phyloP scores from a whole-genome alignment of 2,113 vertebrate genomes.

The Pao palembangensis region DNA sequence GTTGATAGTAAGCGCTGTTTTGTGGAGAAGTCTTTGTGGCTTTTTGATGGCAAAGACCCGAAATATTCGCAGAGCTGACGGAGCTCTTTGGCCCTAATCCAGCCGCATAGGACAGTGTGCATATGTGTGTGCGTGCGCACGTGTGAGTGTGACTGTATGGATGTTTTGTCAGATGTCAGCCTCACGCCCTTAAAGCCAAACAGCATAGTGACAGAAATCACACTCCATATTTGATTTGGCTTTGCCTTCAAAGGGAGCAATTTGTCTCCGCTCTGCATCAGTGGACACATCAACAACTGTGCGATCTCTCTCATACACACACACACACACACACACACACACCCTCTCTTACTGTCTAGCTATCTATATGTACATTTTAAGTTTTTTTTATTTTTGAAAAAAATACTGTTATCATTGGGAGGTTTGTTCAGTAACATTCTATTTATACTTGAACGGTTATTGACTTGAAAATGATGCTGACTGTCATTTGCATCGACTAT shows the following conservation, averaged over 20 bases:
- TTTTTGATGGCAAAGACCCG: constrained; percentile 43
- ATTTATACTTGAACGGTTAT: too few species aligned
- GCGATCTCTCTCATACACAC: constrained; percentile 10
- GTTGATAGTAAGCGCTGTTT: constrained; percentile 18
- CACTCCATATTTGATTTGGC: constrained; percentile 61
- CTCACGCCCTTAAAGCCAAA: constrained; percentile 50
- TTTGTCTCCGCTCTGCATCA: constrained; percentile 65
- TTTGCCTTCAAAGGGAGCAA: constrained; percentile 65
- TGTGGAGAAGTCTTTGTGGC: constrained; percentile 28
- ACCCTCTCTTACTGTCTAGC: not conserved
- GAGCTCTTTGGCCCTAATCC: constrained; percentile 49
- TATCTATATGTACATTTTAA: constrained; percentile 15
- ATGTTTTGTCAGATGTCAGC: constrained; percentile 65
- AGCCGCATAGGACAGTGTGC: constrained; percentile 6
- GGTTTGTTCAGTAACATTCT: too few species aligned
- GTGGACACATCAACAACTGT: constrained; percentile 58
- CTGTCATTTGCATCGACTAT: too few species aligned
- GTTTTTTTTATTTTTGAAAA: too few species aligned
- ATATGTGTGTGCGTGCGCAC: not conserved
- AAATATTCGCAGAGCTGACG: constrained; percentile 41
- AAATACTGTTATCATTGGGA: too few species aligned
- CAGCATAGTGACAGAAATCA: constrained; percentile 62
- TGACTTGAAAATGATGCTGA: too few species aligned
- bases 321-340: not conserved
- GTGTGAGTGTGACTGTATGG: constrained; percentile 40